These are phyloP conservation scores for Tapirus terrestris DNA, from an alignment of 2,113 vertebrate species.

Conservation along the genomic window DNA sequence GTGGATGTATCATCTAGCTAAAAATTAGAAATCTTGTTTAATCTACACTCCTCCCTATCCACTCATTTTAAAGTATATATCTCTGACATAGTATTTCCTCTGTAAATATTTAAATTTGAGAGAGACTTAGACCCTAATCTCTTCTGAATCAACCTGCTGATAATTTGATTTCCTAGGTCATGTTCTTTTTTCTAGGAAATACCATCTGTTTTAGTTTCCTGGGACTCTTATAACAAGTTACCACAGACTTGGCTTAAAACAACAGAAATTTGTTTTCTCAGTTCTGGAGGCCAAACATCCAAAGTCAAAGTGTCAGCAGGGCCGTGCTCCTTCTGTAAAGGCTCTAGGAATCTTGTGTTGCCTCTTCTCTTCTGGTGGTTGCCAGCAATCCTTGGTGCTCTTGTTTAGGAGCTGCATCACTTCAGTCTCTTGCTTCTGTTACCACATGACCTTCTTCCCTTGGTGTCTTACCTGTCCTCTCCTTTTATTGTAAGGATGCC, in stretches of 20 bases:
- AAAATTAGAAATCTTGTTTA: neutral
- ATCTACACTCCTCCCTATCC: neutral
- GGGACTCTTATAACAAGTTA: neutral
- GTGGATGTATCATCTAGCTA: neutral
- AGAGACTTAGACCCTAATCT: neutral
- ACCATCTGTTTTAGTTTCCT: neutral
- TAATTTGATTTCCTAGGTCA: neutral
- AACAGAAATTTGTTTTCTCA: neutral
- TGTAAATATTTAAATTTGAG: slow-evolving; percentile 6
- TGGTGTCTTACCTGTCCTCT: neutral
- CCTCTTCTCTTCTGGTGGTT: too few relatives aligned
- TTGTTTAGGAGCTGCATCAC: neutral
- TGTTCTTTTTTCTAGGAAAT: neutral
- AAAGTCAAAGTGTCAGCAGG: neutral
- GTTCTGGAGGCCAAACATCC: neutral
- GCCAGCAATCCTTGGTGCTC: neutral
- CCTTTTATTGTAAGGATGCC: neutral
- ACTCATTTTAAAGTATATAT: neutral
- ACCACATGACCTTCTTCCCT: neutral
- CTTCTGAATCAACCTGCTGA: neutral
- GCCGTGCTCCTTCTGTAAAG: neutral
- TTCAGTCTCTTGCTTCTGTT: neutral
- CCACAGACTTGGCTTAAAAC: neutral
- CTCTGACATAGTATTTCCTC: neutral
- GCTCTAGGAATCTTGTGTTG: neutral